Evolutionary conservation across 2,888 invertebrate species (phyloP).

Genomic region (Thera britannica): DNA sequence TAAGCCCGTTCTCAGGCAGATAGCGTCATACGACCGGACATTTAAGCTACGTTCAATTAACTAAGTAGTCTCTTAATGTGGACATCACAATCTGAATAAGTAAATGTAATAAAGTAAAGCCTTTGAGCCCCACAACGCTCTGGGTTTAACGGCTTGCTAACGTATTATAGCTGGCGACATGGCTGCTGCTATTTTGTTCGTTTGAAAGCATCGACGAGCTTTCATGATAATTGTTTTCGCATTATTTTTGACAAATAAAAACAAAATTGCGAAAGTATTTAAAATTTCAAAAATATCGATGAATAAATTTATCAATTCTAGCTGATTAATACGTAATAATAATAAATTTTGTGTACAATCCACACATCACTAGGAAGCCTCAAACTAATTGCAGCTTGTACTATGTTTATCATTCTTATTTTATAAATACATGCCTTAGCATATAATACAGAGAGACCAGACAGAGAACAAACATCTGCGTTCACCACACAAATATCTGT

Average conservation of each 20-base stretch:
- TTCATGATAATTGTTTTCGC: slow-evolving; percentile 10
- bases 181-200: slow-evolving; percentile 38
- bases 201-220: slow-evolving; percentile 16
- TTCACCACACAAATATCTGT: too few relatives aligned
- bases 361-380: too few relatives aligned
- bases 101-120: slow-evolving; percentile 79
- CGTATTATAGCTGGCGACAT: slow-evolving; percentile 64
- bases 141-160: slow-evolving; percentile 70
- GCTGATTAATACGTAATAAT: too few relatives aligned
- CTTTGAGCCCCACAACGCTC: slow-evolving; percentile 65
- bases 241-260: slow-evolving; percentile 1
- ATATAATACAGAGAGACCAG: too few relatives aligned
- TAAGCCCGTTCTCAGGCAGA: slow-evolving; percentile 37
- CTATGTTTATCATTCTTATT: too few relatives aligned
- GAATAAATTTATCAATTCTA: too few relatives aligned
- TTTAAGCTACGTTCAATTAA: slow-evolving; percentile 65
- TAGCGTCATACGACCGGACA: slow-evolving; percentile 42
- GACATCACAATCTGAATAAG: slow-evolving; percentile 69
- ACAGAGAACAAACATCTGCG: too few relatives aligned
- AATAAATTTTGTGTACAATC: too few relatives aligned
- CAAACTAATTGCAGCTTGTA: too few relatives aligned
- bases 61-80: slow-evolving; percentile 63
- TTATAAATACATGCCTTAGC: too few relatives aligned
- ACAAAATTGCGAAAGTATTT: background rate
- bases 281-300: background rate